phyloP scores from a whole-genome alignment of 2,113 vertebrate genomes.

The Regulus satrapa region DNA sequence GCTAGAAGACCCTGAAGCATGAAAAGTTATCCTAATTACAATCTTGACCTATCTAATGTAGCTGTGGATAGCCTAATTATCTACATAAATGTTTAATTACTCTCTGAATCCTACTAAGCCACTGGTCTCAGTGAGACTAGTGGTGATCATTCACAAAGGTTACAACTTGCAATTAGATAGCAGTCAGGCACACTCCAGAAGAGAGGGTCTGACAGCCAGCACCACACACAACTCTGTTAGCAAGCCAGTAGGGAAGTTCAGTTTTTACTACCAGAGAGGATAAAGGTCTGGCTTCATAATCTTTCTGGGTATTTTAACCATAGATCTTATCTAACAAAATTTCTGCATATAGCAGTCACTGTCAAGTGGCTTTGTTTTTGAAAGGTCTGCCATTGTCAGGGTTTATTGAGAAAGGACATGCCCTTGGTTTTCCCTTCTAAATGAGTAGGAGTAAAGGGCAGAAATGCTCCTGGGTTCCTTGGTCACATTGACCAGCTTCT shows the following conservation, averaged over 20 bases:
- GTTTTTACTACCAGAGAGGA: not conserved
- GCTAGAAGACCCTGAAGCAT: not conserved
- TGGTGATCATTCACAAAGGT: not conserved
- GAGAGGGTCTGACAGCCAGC: not conserved
- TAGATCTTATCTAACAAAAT: not conserved
- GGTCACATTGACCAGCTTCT: not conserved
- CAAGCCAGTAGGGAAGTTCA: not conserved
- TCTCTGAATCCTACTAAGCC: not conserved
- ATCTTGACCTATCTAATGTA: not conserved
- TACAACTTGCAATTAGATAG: not conserved
- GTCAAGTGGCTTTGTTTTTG: not conserved
- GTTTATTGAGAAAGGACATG: not conserved
- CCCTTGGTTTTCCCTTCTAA: not conserved
- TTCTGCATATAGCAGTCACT: not conserved
- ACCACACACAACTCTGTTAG: not conserved
- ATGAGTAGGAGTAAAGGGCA: not conserved
- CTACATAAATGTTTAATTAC: constrained; percentile 5
- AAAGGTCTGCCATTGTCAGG: not conserved
- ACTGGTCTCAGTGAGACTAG: not conserved
- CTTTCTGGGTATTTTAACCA: not conserved
- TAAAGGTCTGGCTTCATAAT: not conserved
- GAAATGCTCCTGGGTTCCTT: not conserved
- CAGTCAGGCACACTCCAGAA: not conserved
- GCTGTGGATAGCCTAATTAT: not conserved
- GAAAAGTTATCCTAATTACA: not conserved